phyloP scores from a whole-genome alignment of 1,140 invertebrate species.

The Drosophila paulistorum region DNA sequence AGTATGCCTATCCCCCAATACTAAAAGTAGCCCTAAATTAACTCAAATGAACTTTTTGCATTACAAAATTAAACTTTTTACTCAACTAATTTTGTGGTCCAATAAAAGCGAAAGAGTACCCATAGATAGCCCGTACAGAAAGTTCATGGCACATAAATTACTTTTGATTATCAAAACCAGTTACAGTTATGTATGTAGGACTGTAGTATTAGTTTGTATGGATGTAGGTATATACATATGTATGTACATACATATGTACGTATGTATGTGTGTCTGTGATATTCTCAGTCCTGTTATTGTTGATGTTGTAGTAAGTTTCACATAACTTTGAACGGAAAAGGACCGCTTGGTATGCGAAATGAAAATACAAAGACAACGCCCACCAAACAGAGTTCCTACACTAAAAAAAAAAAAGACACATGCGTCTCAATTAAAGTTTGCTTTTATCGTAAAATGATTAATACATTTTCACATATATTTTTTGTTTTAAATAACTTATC shows the following conservation, averaged over 20 bases:
- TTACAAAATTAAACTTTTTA: constrained; percentile 21
- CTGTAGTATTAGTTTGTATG: not conserved
- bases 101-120: not conserved
- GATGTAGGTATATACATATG: not conserved
- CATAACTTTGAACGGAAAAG: constrained; percentile 35
- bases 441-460: no score
- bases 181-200: constrained; percentile 38
- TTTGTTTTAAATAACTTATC: no score
- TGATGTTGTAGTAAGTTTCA: constrained; percentile 27
- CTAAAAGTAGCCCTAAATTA: not conserved
- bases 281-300: constrained; percentile 2
- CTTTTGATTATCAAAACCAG: constrained; percentile 74
- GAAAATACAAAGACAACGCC: constrained; percentile 59
- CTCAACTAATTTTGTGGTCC: not conserved
- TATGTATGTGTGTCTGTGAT: not conserved
- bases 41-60: constrained; percentile 4
- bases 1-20: no score
- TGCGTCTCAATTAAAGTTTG: no score
- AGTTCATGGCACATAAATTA: constrained; percentile 67
- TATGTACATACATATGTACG: no score
- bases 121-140: constrained; percentile 27
- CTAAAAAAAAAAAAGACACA: not conserved
- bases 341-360: constrained; percentile 46
- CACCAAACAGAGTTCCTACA: constrained; percentile 41
- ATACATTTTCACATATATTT: no score